phyloP scores from a whole-genome alignment of 1,140 invertebrate genomes.

The Aricia agestis region DNA sequence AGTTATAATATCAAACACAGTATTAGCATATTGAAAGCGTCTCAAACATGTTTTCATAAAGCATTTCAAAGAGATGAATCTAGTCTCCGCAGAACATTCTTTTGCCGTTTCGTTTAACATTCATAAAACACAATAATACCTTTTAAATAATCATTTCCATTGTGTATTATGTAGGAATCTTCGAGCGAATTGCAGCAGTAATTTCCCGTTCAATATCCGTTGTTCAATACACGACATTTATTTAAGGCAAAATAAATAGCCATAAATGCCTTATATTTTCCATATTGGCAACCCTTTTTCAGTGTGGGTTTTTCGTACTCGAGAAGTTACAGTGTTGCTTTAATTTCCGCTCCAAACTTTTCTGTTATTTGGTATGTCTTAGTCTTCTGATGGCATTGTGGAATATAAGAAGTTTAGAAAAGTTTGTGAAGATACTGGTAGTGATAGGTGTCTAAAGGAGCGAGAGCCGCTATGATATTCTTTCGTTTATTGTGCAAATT shows the following conservation, averaged over 20 bases:
- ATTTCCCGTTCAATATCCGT: not conserved
- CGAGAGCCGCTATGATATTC: no score
- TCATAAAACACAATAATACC: conserved; percentile 3
- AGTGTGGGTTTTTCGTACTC: no score
- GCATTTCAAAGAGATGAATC: not conserved
- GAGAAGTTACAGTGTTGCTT: not conserved
- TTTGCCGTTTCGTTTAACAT: not conserved
- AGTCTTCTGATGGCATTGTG: no score
- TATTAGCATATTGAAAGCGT: no score
- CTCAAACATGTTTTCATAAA: not conserved
- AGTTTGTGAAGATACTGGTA: no score
- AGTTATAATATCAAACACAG: no score
- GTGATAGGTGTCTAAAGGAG: no score
- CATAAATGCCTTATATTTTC: not conserved
- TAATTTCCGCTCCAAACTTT: not conserved
- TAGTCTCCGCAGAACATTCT: not conserved
- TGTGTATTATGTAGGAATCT: conserved; percentile 1
- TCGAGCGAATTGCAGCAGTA: not conserved
- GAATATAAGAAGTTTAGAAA: no score
- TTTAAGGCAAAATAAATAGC: conserved; percentile 1
- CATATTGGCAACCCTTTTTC: not conserved
- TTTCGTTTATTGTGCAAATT: no score
- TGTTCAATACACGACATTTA: conserved; percentile 1
- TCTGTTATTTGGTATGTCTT: not conserved
- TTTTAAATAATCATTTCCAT: not conserved